Percentiles rank a stretch among this genome's conserved stretches.
phyloP scores from a whole-genome alignment of 1,140 invertebrate genomes.

The Lordiphosa stackelbergi region DNA sequence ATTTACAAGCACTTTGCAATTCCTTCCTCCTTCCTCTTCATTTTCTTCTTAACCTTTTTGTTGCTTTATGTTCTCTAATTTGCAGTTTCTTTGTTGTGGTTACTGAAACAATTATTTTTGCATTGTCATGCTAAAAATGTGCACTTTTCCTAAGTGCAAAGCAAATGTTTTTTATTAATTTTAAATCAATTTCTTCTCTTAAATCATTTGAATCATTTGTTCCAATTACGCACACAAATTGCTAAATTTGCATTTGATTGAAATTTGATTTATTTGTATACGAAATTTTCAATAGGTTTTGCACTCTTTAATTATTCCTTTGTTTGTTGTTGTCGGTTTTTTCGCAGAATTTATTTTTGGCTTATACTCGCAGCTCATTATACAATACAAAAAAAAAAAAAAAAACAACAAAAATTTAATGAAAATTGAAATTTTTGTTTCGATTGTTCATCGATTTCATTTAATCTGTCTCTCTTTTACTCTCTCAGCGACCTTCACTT shows the following conservation, averaged over 20 bases:
- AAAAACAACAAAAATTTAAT: slow-evolving; percentile 7
- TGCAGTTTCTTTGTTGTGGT: slow-evolving; percentile 50
- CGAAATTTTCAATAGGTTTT: slow-evolving; percentile 40
- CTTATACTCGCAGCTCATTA: slow-evolving; percentile 58
- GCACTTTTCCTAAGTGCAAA: slow-evolving; percentile 16
- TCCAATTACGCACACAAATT: slow-evolving; percentile 32
- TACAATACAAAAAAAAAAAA: slow-evolving; percentile 22
- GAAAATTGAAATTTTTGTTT: slow-evolving; percentile 27
- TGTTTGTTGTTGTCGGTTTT: slow-evolving; percentile 24
- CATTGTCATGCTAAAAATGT: slow-evolving; percentile 43
- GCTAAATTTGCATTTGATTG: neutral
- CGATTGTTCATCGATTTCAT: slow-evolving; percentile 49
- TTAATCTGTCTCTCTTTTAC: slow-evolving; percentile 17
- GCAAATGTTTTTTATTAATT: slow-evolving; percentile 7
- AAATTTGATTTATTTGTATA: slow-evolving; percentile 5
- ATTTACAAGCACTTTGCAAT: slow-evolving; percentile 6
- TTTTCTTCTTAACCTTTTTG: neutral
- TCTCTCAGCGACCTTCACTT: slow-evolving; percentile 43
- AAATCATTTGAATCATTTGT: slow-evolving; percentile 32
- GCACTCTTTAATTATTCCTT: slow-evolving; percentile 52
- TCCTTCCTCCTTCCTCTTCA: slow-evolving; percentile 1
- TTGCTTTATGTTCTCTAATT: slow-evolving; percentile 41
- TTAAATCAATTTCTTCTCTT: slow-evolving; percentile 7
- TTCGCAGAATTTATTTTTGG: slow-evolving; percentile 36
- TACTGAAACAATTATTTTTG: slow-evolving; percentile 57